Evolutionary conservation across 2,888 invertebrate species (phyloP), one percentile per base, ranked within the genome.

Genomic region (Chironomus tentans): DNA sequence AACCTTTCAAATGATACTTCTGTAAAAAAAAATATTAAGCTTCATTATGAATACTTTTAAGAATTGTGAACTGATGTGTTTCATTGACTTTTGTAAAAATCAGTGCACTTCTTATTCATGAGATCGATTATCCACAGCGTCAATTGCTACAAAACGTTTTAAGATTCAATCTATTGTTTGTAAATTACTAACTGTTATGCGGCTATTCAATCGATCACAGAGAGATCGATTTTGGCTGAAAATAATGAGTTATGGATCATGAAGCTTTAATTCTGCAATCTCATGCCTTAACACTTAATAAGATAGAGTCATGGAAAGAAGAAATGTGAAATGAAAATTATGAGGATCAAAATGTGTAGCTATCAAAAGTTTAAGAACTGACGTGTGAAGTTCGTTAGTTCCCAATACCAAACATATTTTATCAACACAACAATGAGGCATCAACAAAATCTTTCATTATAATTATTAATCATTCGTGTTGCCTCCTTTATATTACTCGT

Each of bases 161-260:
- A 56, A 56, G 24, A 28, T 71, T 71, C 21, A n/a, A 38, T 13
- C 50, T 50, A 13, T 71, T 71, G 71, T 71, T 22, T 71, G 56
- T n/a, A 71, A 71, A 71, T 71, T 71, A 71, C 71, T 71, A 71
- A 71, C 71, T 48, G 71, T 71, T 71, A 56, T 71, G 56, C 71
- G 71, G 71, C 56, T 71, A 56, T 71, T 71, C 71, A 71, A 71
- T 71, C 71, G 71, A 71, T 71, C 71, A 71, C 71, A 50, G 48
- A 56, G 56, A 1, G 12, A 4, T 15, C 50, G 13, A 15, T 10
- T 6, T n/a, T 6, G 4, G 56, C 56, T 56, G 24, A 65, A 65
- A 21, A 65, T 65, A 65, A 65, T 65, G 65, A 65, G 65, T 65
- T 65, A 65, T 65, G 65, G 65, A 24, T 65, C 56, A 56, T 56